Percentiles rank a stretch among this genome's conserved stretches.
phyloP scores from a whole-genome alignment of 2,888 invertebrate genomes.

The Sacculina carcini region DNA sequence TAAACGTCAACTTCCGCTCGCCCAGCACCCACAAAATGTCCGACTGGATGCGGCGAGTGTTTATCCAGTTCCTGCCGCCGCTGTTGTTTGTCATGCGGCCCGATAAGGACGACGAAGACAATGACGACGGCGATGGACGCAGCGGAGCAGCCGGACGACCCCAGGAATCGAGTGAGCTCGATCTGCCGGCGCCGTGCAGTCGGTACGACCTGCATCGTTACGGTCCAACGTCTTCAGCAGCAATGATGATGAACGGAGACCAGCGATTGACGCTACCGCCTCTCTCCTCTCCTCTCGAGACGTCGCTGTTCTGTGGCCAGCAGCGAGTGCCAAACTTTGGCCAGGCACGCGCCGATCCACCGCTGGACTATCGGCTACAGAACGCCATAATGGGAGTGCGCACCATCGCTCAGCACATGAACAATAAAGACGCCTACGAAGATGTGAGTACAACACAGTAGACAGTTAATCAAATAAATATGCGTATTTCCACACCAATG shows the following conservation, averaged over 20 bases:
- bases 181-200: conserved; percentile 15
- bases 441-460: conserved; percentile 28
- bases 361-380: conserved; percentile 39
- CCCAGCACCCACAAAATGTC: conserved; percentile 78
- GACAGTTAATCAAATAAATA: not conserved
- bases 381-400: conserved; percentile 73
- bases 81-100: conserved; percentile 69
- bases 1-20: conserved; percentile 71
- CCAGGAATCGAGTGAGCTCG: conserved; percentile 14
- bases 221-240: too few species aligned
- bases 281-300: conserved; percentile 27
- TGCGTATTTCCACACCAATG: conserved; percentile 1
- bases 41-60: conserved; percentile 64
- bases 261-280: conserved; percentile 17
- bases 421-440: conserved; percentile 79
- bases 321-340: conserved; percentile 21
- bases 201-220: conserved; percentile 26
- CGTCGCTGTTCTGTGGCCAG: conserved; percentile 45
- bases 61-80: conserved; percentile 33
- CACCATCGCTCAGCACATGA: conserved; percentile 83
- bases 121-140: conserved; percentile 15
- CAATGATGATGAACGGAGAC: conserved; percentile 32
- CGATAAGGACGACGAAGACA: conserved; percentile 27
- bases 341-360: conserved; percentile 22
- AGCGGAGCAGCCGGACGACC: conserved; percentile 13